These are phyloP conservation scores for Laspeyria flexula DNA, from an alignment of 2,888 invertebrate genomes.

Conservation along the genomic window DNA sequence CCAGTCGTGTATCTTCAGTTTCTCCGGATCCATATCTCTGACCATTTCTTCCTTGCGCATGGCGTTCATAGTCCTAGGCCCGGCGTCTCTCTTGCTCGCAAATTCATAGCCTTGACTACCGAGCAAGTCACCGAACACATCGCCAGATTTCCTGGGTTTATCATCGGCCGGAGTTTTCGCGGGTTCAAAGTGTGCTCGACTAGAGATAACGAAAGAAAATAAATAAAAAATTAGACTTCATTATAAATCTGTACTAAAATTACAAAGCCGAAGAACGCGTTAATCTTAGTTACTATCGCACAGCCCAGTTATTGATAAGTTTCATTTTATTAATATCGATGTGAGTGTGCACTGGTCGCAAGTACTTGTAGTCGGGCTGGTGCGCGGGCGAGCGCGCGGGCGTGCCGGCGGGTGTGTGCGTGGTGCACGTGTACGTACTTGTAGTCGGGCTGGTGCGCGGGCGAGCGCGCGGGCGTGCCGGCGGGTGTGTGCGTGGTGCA, in stretches of 20 bases:
- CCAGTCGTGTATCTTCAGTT: constrained; percentile 93
- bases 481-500: neutral
- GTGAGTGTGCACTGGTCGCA: neutral
- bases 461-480: too few species aligned
- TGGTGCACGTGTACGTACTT: constrained; percentile 60
- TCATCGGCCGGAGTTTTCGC: constrained; percentile 76
- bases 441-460: constrained; percentile 80
- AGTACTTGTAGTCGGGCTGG: constrained; percentile 79
- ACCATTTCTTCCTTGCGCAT: constrained; percentile 96
- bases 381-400: constrained; percentile 73
- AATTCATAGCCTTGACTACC: constrained; percentile 96
- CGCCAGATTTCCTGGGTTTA: constrained; percentile 82
- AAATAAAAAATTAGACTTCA: too few species aligned
- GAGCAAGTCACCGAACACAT: constrained; percentile 96
- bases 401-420: neutral
- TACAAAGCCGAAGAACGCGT: too few species aligned
- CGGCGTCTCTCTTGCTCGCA: constrained; percentile 89
- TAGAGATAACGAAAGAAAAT: constrained; percentile 48
- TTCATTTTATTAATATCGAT: neutral
- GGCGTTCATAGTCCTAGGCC: constrained; percentile 95
- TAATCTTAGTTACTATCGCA: too few species aligned
- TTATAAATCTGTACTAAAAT: neutral
- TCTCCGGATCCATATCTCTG: constrained; percentile 96
- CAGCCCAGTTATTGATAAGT: too few species aligned
- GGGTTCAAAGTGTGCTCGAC: constrained; percentile 90